These are phyloP conservation scores for Catharus ustulatus DNA, from an alignment of 2,797 vertebrate genomes.

Conservation along the genomic window DNA sequence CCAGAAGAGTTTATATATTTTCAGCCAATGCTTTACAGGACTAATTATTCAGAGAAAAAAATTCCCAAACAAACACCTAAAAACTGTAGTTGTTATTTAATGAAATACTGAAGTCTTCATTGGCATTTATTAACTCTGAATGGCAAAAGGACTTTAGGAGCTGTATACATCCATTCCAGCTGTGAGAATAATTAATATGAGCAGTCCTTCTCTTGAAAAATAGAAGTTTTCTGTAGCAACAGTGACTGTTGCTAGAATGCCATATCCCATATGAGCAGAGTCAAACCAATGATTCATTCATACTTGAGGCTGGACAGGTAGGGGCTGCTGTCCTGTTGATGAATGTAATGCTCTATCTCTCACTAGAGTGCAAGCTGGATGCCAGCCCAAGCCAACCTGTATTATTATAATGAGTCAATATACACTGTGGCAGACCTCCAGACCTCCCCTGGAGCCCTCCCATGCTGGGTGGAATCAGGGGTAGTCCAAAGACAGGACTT, in stretches of 20 bases:
- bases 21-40: neutral
- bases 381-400: neutral
- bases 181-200: neutral
- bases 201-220: neutral
- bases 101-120: neutral
- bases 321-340: neutral
- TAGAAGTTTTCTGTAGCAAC: neutral
- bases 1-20: neutral
- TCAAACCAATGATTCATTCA: neutral
- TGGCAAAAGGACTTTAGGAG: neutral
- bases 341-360: neutral
- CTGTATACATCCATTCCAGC: neutral
- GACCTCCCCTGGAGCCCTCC: neutral
- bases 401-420: neutral
- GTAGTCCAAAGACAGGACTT: neutral
- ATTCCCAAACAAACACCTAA: accelerated
- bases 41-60: neutral
- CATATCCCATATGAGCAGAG: neutral
- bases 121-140: neutral
- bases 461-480: neutral
- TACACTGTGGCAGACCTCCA: neutral
- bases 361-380: neutral
- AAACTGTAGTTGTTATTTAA: neutral
- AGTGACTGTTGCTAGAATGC: neutral
- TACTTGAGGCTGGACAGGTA: neutral